Percentiles rank a stretch among this genome's conserved stretches.
Conservation (phyloP, 2,888 invertebrate species). For the Andrena hattorfiana region DNA sequence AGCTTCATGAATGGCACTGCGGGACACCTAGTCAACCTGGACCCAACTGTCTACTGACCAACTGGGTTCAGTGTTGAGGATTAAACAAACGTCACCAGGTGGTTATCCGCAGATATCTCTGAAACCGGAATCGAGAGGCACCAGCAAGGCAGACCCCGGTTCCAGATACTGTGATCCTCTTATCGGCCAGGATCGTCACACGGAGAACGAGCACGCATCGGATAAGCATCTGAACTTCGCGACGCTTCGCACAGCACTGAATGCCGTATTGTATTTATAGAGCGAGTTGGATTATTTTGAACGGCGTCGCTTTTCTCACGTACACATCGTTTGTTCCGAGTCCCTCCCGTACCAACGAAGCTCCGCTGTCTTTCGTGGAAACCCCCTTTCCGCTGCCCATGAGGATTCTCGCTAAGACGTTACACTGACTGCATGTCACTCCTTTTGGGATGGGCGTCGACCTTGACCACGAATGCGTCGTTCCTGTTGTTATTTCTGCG, state of each 20-base stretch:
- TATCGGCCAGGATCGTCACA: conserved; percentile 21
- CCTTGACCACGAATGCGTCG: not conserved
- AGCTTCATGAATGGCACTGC: not conserved
- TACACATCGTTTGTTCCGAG: conserved; percentile 63
- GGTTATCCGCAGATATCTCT: not conserved
- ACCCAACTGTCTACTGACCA: not conserved
- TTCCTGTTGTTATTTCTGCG: conserved; percentile 4
- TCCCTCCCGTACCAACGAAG: conserved; percentile 1
- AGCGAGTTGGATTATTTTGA: conserved; percentile 82
- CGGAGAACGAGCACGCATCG: conserved; percentile 20
- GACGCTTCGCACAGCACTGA: conserved; percentile 83
- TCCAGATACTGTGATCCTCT: not conserved
- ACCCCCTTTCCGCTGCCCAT: not conserved
- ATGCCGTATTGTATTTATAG: conserved; percentile 85
- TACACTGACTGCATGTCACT: not conserved
- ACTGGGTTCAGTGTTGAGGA: not conserved
- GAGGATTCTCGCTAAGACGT: not conserved
- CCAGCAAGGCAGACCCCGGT: not conserved
- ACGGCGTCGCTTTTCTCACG: conserved; percentile 80
- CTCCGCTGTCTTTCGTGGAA: conserved; percentile 17
- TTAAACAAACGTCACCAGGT: not conserved
- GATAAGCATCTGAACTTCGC: conserved; percentile 80
- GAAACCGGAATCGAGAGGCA: not conserved
- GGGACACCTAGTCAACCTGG: not conserved
- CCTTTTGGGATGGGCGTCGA: not conserved